Evolutionary conservation across 2,888 invertebrate genomes (phyloP), one percentile per base, ranked within the genome.

Genomic region (Euphydryas editha): DNA sequence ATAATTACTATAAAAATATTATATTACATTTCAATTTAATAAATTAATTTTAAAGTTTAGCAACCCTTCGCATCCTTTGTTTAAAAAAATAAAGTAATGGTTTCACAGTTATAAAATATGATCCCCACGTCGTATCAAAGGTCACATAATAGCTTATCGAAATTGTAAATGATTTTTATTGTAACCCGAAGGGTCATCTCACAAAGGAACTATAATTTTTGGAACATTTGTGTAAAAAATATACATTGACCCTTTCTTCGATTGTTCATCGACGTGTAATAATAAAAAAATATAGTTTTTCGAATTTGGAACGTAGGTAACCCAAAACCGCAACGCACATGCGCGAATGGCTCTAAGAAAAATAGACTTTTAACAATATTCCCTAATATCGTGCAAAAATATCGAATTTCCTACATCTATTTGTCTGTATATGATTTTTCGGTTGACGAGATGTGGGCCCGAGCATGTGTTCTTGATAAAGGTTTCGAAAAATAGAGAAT

Each of bases 351-450:
- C 63, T 86, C 85, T 84, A 82, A 84, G 86, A 90, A 86, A 88
- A 86, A 90, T 83, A 84, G 84, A 73, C 78, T 86, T 88, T 88
- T 84, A 30, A 87, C 84, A 88, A 86, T 87, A 87, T 88, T 88
- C 85, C 83, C 83, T 81, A 82, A 86, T 87, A 89, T 84, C 78
- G 80, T 82, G 86, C 89, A 84, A 87, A 91, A 90, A 90, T 91
- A 91, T 91, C 91, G 81, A 70, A 77, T 91, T 90, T 85, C 91
- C 57, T 65, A 65, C 54, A 54, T 72, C 75, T 73, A 76, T 72
- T 70, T 70, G 64, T 74, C 69, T 71, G 76, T 72, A 75, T 73
- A 77, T 70, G 71, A 76, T 78, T 84, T 85, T 84, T 84, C 82
- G 83, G 84, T 78, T 79, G 81, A 77, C 74, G 59, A 79, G 79